Evolutionary conservation across 35 echinoderm and acorn worm species (phyloP).

Genomic region (Heliocidaris tuberculata): DNA sequence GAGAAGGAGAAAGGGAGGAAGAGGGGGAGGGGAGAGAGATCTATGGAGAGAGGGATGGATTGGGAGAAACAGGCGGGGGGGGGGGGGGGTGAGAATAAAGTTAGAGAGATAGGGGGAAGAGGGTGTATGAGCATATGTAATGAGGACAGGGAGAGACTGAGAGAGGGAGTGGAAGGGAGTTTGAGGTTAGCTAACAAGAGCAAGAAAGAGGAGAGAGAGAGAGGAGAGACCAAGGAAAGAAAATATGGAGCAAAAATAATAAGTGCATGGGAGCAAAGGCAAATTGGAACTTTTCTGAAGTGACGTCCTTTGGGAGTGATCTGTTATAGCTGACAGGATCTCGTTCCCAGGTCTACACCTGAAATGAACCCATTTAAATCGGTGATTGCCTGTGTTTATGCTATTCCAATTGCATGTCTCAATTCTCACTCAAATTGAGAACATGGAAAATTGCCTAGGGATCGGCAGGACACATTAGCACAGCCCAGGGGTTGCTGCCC

Average conservation of each 20-base stretch:
- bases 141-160: neutral
- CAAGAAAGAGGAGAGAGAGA: neutral
- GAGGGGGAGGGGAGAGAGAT: neutral
- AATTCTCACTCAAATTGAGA: neutral
- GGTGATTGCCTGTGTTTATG: slow-evolving; percentile 4
- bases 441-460: neutral
- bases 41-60: too few relatives aligned
- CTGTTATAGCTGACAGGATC: neutral
- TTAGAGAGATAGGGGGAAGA: neutral
- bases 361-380: neutral
- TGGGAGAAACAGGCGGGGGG: too few relatives aligned
- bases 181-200: neutral
- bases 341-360: neutral
- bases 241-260: neutral
- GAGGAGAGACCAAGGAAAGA: neutral
- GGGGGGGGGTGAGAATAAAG: too few relatives aligned
- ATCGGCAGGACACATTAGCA: neutral
- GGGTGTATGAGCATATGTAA: neutral
- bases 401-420: neutral
- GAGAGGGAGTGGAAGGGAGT: neutral
- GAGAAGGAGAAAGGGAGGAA: too few relatives aligned
- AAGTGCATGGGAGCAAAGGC: neutral
- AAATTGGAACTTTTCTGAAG: neutral
- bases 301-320: neutral
- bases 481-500: neutral